Base-by-base conservation (phyloP, 2,888 invertebrate genomes). In the Pterostichus niger region DNA sequence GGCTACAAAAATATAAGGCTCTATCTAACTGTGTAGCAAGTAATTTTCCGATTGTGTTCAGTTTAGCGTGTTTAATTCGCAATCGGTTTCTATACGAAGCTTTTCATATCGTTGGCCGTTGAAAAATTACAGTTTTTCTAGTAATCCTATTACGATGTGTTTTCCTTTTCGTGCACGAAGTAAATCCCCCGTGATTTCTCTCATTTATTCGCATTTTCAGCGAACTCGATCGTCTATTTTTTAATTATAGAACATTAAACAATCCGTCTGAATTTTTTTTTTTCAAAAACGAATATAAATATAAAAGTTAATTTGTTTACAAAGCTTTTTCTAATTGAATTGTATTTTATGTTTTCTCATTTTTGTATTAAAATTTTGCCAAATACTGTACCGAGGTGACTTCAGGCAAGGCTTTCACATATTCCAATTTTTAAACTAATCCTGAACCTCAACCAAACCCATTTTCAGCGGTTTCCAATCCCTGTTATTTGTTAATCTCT, bases 21-120 rank as follows among this genome's bases (percentile, higher is more conserved):
- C 24, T 52, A 52, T 9, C 24, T 52, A 52, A 40, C 40, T 9
- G 40, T 40, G 40, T 17, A 75, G 59, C 78, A 46, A 79, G 78
- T 79, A 79, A 80, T 68, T 80, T 80, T 64, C 68, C 68, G 64
- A 80, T 80, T 68, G 80, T 80, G 80, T 80, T 80, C 80, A 80
- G 64, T 68, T 80, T 80, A 80, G 49, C 80, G 80, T 80, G 33
- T 52, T 68, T 80, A 80, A 80, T 80, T 49, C 68, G 80, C 80
- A 80, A 80, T 80, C 64, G 80, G 59, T 68, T 80, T 49, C 49
- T 33, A 80, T 77, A 35, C 68, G 80, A 52, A 46, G 49, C 68
- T 68, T 79, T 68, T 80, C 80, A 80, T 80, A 80, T 80, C 80
- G 80, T 35, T 80, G 46, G 10, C 52, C 68, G 68, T 68, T 64